phyloP scores from a whole-genome alignment of 2,113 vertebrate genomes.

The Nothoprocta perdicaria region DNA sequence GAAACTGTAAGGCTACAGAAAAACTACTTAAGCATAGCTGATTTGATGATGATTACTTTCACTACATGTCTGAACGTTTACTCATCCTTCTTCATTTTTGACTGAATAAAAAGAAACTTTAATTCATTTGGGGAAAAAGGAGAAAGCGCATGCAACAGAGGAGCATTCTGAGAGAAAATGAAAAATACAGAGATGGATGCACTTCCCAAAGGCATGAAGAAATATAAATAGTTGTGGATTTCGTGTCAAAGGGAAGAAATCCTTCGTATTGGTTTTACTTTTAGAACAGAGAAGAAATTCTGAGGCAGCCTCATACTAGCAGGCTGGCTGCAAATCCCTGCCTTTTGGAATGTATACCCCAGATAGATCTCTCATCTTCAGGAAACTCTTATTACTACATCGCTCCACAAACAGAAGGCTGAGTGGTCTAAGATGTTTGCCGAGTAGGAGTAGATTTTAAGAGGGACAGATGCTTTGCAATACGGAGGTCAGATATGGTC shows the following conservation, averaged over 20 bases:
- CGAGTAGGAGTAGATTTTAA: background rate
- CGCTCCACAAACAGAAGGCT: background rate
- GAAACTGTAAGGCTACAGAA: background rate
- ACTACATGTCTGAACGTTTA: background rate
- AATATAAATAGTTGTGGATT: conserved; percentile 56
- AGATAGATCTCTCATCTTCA: background rate
- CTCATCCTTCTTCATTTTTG: background rate
- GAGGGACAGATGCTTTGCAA: background rate
- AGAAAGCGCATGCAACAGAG: background rate
- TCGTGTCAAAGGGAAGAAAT: conserved; percentile 56
- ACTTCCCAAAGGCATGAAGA: conserved; percentile 44
- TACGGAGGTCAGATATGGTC: background rate
- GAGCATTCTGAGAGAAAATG: conserved; percentile 21
- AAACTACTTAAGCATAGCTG: background rate
- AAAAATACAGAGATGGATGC: conserved; percentile 23
- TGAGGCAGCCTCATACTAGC: conserved; percentile 42
- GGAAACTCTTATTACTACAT: background rate
- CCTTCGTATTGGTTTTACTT: conserved; percentile 62
- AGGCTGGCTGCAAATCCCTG: conserved; percentile 50
- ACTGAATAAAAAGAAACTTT: background rate
- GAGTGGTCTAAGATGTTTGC: background rate
- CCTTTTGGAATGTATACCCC: conserved; percentile 36
- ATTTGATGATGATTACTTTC: background rate
- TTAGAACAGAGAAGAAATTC: conserved; percentile 55
- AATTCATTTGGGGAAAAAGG: background rate